Evolutionary conservation across 1,140 invertebrate species (phyloP).

Genomic region (Euglossa dilemma): DNA sequence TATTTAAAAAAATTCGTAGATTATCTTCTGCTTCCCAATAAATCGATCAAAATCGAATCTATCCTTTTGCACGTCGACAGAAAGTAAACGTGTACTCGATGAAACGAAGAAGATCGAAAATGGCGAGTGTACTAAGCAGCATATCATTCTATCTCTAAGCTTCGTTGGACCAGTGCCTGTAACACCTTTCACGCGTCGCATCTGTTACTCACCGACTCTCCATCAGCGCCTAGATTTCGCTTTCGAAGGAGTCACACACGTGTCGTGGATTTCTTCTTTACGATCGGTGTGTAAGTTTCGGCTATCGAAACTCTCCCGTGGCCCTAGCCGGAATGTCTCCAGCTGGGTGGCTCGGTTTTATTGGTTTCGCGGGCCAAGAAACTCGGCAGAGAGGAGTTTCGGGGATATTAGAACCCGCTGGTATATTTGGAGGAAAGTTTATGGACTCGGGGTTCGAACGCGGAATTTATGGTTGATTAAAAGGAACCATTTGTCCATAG

Average conservation of each 20-base stretch:
- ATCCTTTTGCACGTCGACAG: too few relatives aligned
- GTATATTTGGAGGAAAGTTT: slow-evolving; percentile 22
- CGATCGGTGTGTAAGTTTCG: not conserved
- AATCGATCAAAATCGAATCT: too few relatives aligned
- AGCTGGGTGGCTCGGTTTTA: slow-evolving; percentile 25
- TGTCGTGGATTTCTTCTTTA: not conserved
- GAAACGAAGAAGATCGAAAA: too few relatives aligned
- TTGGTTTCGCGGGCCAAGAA: not conserved
- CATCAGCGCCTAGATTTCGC: not conserved
- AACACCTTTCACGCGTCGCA: not conserved
- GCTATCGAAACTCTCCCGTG: not conserved
- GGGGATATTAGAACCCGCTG: not conserved
- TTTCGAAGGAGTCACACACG: not conserved
- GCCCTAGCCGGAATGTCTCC: slow-evolving; percentile 26
- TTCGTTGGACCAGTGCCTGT: too few relatives aligned
- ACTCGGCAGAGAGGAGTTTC: not conserved
- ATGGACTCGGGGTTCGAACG: slow-evolving; percentile 10
- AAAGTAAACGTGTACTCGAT: too few relatives aligned
- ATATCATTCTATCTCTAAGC: too few relatives aligned
- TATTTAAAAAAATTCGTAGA: too few relatives aligned
- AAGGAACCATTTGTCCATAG: not conserved
- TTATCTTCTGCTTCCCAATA: too few relatives aligned
- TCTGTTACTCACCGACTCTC: not conserved
- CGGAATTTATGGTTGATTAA: slow-evolving; percentile 11
- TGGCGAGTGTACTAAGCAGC: too few relatives aligned